Evolutionary conservation across 2,113 vertebrate species (phyloP).

Genomic region (Polypterus senegalus): DNA sequence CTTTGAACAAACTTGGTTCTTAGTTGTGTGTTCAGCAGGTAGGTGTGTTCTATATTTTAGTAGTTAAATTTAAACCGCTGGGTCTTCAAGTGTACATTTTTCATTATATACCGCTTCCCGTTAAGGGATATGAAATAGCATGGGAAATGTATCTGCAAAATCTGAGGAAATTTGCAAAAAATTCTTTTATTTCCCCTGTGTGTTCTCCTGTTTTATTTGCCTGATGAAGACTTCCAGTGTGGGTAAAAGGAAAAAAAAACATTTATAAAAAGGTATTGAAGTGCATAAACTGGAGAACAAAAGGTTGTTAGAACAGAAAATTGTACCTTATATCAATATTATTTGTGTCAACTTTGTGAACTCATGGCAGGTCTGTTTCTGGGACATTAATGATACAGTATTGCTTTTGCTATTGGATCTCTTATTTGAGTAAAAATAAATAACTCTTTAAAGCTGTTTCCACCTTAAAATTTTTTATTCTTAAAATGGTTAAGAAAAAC

Average conservation of each 20-base stretch:
- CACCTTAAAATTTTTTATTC: not conserved
- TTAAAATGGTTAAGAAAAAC: too few species aligned
- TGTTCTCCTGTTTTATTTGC: constrained; percentile 56
- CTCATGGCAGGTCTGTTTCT: too few species aligned
- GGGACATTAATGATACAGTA: too few species aligned
- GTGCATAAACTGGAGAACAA: not conserved
- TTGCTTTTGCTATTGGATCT: too few species aligned
- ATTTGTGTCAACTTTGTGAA: too few species aligned
- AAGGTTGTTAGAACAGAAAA: not conserved
- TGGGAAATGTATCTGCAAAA: constrained; percentile 53
- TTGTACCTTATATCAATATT: not conserved
- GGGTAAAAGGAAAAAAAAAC: not conserved
- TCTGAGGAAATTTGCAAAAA: constrained; percentile 46
- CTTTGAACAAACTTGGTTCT: too few species aligned
- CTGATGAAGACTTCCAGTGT: constrained; percentile 32
- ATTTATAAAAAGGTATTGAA: not conserved
- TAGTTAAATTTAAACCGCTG: constrained; percentile 6
- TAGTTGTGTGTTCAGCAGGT: too few species aligned
- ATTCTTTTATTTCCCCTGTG: constrained; percentile 44
- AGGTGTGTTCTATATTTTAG: too few species aligned
- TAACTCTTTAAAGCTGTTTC: not conserved
- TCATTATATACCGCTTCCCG: constrained; percentile 37
- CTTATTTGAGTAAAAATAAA: too few species aligned
- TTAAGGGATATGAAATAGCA: constrained; percentile 38
- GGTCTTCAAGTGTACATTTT: constrained; percentile 26